These are phyloP conservation scores for Scaptomyza reducta DNA, from an alignment of 2,888 invertebrate genomes.

Conservation along the genomic window DNA sequence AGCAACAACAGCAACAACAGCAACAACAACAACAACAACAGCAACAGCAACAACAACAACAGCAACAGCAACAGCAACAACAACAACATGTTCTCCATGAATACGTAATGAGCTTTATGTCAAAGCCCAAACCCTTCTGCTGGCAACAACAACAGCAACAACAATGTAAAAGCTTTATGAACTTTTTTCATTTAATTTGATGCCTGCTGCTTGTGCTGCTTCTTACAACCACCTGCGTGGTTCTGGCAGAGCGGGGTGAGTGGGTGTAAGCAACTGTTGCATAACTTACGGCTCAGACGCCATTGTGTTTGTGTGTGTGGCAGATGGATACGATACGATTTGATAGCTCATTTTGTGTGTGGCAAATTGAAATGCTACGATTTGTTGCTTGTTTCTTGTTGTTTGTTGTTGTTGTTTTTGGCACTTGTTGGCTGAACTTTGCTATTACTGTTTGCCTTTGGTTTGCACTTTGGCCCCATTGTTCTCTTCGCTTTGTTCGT, in stretches of 20 bases:
- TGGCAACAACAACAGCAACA: neutral
- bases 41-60: neutral
- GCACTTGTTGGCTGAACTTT: constrained; percentile 20
- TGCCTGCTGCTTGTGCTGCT: constrained; percentile 4
- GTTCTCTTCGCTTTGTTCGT: neutral
- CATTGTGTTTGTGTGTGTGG: constrained; percentile 20
- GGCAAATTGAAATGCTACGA: constrained; percentile 36
- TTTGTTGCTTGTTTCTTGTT: neutral
- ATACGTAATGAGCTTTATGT: constrained; percentile 50
- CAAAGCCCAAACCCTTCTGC: constrained; percentile 16
- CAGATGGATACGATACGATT: constrained; percentile 43
- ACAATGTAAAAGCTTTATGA: constrained; percentile 36
- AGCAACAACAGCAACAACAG: no score
- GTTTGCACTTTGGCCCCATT: constrained; percentile 35
- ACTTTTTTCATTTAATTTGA: constrained; percentile 44
- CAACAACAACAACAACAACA: neutral
- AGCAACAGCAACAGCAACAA: neutral
- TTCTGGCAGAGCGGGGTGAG: neutral
- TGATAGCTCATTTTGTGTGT: neutral
- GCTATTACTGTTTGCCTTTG: neutral
- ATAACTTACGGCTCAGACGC: constrained; percentile 41
- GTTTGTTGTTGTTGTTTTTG: constrained; percentile 5
- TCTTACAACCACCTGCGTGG: constrained; percentile 40
- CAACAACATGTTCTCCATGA: constrained; percentile 31
- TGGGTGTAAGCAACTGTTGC: constrained; percentile 58